These are phyloP conservation scores for Cebidichthys violaceus DNA, from an alignment of 2,113 vertebrate genomes.

Conservation along the genomic window DNA sequence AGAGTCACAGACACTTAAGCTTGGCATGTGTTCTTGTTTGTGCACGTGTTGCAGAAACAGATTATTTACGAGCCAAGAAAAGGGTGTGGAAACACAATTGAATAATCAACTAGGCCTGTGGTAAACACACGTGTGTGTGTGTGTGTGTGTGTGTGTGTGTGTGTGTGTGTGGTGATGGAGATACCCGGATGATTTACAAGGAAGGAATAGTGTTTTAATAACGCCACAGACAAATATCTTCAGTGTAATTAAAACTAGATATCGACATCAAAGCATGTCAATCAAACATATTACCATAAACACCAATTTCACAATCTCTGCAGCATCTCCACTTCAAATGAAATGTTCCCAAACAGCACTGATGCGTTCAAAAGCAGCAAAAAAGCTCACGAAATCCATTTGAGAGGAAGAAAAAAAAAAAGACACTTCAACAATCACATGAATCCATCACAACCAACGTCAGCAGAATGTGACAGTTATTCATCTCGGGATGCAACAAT, in stretches of 20 bases:
- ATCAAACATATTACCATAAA: not conserved
- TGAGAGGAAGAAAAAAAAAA: not conserved
- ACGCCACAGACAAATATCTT: not conserved
- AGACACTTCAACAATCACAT: not conserved
- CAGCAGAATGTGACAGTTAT: not conserved
- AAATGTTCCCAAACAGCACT: not conserved
- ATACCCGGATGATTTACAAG: slow-evolving; percentile 21
- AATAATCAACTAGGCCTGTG: not conserved
- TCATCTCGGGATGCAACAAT: not conserved
- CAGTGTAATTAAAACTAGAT: slow-evolving; percentile 1
- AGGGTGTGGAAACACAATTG: slow-evolving; percentile 22
- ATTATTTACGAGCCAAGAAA: slow-evolving; percentile 20
- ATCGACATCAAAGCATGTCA: not conserved
- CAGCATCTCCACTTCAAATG: not conserved
- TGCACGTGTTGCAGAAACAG: slow-evolving; percentile 17
- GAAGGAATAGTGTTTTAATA: not conserved
- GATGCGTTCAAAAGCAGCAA: not conserved
- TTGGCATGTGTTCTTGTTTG: slow-evolving; percentile 12
- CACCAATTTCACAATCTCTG: not conserved
- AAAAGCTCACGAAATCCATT: not conserved
- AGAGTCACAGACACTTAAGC: not conserved
- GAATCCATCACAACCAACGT: not conserved
- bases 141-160: slow-evolving; percentile 25
- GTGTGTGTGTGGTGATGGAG: slow-evolving; percentile 6
- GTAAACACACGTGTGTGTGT: slow-evolving; percentile 20